Conservation (phyloP, 2,888 invertebrate species). For the Danaus chrysippus region DNA sequence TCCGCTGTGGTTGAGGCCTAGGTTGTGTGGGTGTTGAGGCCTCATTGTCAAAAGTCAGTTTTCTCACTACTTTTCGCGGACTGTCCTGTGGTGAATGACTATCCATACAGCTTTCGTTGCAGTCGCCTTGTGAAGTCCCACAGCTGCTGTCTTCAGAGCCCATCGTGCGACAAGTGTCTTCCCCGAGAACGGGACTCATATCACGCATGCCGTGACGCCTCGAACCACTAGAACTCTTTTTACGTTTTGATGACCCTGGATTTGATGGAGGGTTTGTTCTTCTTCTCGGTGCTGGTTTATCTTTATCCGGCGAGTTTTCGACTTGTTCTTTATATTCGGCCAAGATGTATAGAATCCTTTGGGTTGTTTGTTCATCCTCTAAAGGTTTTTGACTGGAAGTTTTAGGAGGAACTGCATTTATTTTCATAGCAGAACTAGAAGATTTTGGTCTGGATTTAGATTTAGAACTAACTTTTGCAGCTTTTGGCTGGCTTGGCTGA, state of each 20-base stretch:
- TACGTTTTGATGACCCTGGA: constrained; percentile 84
- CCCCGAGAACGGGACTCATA: constrained; percentile 80
- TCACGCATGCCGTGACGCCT: constrained; percentile 78
- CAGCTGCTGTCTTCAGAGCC: constrained; percentile 89
- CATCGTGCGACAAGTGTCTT: constrained; percentile 84
- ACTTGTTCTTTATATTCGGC: constrained; percentile 90
- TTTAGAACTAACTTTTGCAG: constrained; percentile 55
- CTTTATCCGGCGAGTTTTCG: constrained; percentile 89
- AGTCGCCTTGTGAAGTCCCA: constrained; percentile 80
- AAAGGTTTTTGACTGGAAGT: constrained; percentile 83
- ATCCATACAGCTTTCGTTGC: constrained; percentile 71
- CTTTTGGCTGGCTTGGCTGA: constrained; percentile 43
- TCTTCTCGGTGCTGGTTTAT: constrained; percentile 88
- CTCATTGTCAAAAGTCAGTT: constrained; percentile 71
- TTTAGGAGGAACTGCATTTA: constrained; percentile 81
- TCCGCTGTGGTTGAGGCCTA: constrained; percentile 66
- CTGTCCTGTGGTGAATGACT: constrained; percentile 79
- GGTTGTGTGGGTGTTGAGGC: constrained; percentile 53
- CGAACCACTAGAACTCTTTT: constrained; percentile 82
- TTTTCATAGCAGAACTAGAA: constrained; percentile 79
- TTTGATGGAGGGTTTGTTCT: constrained; percentile 86
- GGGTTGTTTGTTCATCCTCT: constrained; percentile 89
- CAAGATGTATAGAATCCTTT: constrained; percentile 87
- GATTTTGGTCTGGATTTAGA: constrained; percentile 78
- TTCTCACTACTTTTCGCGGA: constrained; percentile 68